A percentile compares a stretch with the other conserved stretches of the same genome.
These are phyloP conservation scores for Vimba vimba DNA, from an alignment of 2,113 vertebrate species.

Conservation along the genomic window DNA sequence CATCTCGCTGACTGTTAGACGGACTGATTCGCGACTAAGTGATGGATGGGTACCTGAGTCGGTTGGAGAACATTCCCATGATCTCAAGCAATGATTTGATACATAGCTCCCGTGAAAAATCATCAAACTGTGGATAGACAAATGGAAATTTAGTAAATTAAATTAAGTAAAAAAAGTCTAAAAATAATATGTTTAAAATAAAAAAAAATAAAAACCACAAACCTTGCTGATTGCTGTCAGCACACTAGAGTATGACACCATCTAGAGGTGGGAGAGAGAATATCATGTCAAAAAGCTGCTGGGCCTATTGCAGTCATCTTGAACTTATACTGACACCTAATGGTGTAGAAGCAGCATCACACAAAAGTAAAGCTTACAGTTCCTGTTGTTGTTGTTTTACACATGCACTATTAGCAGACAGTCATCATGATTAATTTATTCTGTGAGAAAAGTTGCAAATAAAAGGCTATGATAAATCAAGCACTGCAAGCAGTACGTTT, in stretches of 20 bases:
- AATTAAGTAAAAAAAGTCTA: neutral
- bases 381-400: neutral
- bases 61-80: conserved; percentile 97
- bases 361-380: neutral
- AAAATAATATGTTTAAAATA: neutral
- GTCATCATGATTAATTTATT: neutral
- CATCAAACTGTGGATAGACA: conserved; percentile 84
- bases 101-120: conserved; percentile 93
- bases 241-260: conserved; percentile 97
- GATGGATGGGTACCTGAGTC: conserved; percentile 81
- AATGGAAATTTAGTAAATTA: neutral
- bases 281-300: neutral
- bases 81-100: conserved; percentile 92
- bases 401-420: neutral
- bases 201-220: conserved; percentile 28
- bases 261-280: conserved; percentile 74
- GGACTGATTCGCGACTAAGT: neutral
- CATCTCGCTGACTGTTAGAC: neutral
- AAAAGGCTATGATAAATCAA: neutral
- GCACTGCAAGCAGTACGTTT: conserved; percentile 21
- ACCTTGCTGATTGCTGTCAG: conserved; percentile 96
- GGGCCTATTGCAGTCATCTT: neutral
- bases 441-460: neutral
- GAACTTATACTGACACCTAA: conserved; percentile 1
- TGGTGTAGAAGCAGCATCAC: neutral